Conservation (phyloP, 1,140 invertebrate genomes). For the Hylaeus anthracinus region DNA sequence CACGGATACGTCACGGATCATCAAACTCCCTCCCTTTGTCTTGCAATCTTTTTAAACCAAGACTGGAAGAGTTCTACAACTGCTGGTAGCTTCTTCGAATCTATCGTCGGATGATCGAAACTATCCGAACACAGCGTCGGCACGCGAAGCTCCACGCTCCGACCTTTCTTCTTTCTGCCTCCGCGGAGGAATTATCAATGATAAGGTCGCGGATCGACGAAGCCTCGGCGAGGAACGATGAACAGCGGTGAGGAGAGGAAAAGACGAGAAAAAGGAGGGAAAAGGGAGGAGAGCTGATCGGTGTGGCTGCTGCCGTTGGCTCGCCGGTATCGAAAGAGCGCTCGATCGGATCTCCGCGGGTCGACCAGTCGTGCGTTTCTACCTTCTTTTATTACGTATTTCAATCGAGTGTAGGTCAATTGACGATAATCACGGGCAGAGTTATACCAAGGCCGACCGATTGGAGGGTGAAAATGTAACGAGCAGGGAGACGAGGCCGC, state of each 20-base stretch:
- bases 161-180: background rate
- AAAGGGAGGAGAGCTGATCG: background rate
- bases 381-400: conserved; percentile 63
- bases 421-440: conserved; percentile 64
- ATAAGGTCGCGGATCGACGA: conserved; percentile 41
- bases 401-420: conserved; percentile 67
- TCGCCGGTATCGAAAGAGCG: conserved; percentile 27
- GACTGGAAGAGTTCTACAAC: no score
- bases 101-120: conserved; percentile 52
- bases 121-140: conserved; percentile 21
- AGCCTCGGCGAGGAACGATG: background rate
- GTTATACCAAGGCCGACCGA: conserved; percentile 65
- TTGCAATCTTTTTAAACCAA: no score
- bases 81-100: background rate
- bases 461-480: conserved; percentile 72
- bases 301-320: conserved; percentile 30
- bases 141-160: conserved; percentile 29
- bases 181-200: conserved; percentile 47
- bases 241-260: background rate
- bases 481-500: conserved; percentile 13
- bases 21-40: no score
- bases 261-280: background rate
- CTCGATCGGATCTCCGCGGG: conserved; percentile 23
- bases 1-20: no score
- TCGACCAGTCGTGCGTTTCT: conserved; percentile 3